Evolutionary conservation across 2,797 vertebrate genomes (phyloP).

Genomic region (Rhincodon typus): DNA sequence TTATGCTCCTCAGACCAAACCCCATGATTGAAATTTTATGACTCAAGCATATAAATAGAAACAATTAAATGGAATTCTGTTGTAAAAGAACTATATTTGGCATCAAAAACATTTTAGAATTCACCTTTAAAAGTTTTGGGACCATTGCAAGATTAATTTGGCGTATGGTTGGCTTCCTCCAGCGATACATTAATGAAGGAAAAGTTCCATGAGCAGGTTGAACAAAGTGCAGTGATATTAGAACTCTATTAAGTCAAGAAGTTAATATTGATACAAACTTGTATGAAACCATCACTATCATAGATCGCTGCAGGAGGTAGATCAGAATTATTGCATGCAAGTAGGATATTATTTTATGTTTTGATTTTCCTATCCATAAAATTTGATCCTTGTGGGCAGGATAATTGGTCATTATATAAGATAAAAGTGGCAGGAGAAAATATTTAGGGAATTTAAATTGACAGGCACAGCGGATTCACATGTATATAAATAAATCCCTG

Average conservation of each 20-base stretch:
- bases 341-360: not conserved
- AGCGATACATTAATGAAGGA: not conserved
- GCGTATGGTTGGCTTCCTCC: not conserved
- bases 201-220: not conserved
- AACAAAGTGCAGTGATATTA: not conserved
- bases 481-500: slow-evolving; percentile 3
- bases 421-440: not conserved
- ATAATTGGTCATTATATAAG: not conserved
- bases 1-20: not conserved
- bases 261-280: not conserved
- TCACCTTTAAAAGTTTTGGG: not conserved
- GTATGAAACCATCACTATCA: not conserved
- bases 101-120: not conserved
- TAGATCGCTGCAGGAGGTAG: not conserved
- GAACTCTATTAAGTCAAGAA: not conserved
- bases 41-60: not conserved
- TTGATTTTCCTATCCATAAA: not conserved
- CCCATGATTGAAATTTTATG: not conserved
- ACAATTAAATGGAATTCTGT: not conserved
- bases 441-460: not conserved
- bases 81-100: not conserved
- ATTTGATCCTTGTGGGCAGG: not conserved
- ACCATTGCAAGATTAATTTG: not conserved
- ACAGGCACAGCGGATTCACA: not conserved
- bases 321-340: not conserved